Percentiles rank a stretch among this genome's conserved stretches.
phyloP scores from a whole-genome alignment of 2,888 invertebrate genomes.

The Timandra comae region DNA sequence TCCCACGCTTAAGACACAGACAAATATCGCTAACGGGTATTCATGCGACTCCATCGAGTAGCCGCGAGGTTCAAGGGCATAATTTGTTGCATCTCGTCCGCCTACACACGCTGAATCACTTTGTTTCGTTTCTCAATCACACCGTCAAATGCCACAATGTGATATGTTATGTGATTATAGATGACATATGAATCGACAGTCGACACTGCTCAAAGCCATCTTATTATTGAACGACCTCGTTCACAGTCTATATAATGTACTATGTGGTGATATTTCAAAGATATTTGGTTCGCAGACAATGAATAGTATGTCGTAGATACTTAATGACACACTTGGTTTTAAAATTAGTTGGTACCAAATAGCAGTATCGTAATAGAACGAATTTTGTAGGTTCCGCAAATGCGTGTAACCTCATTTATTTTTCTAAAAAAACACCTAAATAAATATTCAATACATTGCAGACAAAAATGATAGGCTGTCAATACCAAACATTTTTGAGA shows the following conservation, averaged over 20 bases:
- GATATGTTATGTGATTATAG: slow-evolving; percentile 3
- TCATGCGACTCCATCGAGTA: slow-evolving; percentile 26
- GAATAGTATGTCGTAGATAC: background rate
- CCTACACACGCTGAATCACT: slow-evolving; percentile 61
- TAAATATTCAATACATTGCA: slow-evolving; percentile 1
- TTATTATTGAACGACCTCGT: no score
- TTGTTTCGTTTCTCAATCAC: slow-evolving; percentile 46
- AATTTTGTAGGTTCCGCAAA: background rate
- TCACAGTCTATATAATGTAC: background rate
- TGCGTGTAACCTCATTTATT: slow-evolving; percentile 7
- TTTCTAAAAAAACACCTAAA: background rate
- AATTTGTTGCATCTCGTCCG: slow-evolving; percentile 58
- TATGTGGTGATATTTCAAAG: no score
- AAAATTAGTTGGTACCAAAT: no score
- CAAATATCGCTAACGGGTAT: slow-evolving; percentile 30
- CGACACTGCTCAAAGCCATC: no score
- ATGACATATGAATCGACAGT: no score
- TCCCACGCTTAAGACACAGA: slow-evolving; percentile 35
- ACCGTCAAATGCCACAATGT: slow-evolving; percentile 44
- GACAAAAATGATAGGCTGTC: slow-evolving; percentile 23
- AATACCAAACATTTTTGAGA: slow-evolving; percentile 30
- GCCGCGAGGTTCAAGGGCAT: slow-evolving; percentile 55
- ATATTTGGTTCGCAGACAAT: no score
- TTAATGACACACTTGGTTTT: no score
- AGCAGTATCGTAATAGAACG: no score